Evolutionary conservation across 1,140 invertebrate genomes (phyloP), one percentile per base, ranked within the genome.

Genomic region (Orius laevigatus): DNA sequence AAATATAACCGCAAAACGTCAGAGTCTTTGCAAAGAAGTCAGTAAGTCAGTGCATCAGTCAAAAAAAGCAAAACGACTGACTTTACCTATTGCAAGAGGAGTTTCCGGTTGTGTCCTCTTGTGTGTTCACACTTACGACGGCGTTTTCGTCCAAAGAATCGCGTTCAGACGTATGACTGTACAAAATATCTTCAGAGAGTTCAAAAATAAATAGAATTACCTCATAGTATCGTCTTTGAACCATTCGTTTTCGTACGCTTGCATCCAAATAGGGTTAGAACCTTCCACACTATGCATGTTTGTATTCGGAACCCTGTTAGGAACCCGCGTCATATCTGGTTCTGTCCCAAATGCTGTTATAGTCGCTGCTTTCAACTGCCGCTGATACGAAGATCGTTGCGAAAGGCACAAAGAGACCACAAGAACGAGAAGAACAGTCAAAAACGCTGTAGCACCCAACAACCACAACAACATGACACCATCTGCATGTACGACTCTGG

Each of bases 261-360:
- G 84, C 64, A 93, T 76, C 89, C 89, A 94, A 56, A 94, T 92
- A 0, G 90, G 89, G 70, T 94, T 94, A 6, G 85, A 90, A 31
- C 89, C 90, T 65, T 92, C 87, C 4, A 84, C 78, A 57, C 86
- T 90, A 62, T 93, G 89, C 60, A 89, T 88, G 63, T 93, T 94
- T 2, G 90, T 93, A 59, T 93, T 93, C 1, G 90, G 90, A 3
- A 94, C 86, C 54, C 81, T 67, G 31, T 77, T 76, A 11, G 75
- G 71, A 10, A 55, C 53, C 49, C 78, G 67, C 14, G 81, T 77
- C 43, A 84, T 75, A 59, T 83, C 79, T 1, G 80, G 83, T 57
- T 86, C 79, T 45, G 71, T 70, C 15, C 89, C 84, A 65, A 90
- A 93, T 6, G 89, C 85, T 48, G 85, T 85, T 1, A 87, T 85